phyloP scores from a whole-genome alignment of 2,888 invertebrate species.

The Meiosimyza platycephala region DNA sequence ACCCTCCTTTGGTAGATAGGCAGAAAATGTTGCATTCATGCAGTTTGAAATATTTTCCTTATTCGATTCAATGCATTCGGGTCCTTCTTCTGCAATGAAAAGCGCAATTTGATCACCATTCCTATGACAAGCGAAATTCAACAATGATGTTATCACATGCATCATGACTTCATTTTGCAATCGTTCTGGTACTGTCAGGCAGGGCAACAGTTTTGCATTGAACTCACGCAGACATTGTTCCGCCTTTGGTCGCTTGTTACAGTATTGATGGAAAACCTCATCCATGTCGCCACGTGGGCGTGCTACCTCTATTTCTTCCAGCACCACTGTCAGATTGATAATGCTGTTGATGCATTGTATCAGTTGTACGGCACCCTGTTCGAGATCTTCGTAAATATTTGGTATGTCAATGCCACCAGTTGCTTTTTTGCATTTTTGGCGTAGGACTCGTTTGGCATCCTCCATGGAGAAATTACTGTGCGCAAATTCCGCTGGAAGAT shows the following conservation, averaged over 20 bases:
- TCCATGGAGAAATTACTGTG: slow-evolving; percentile 55
- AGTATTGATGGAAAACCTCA: slow-evolving; percentile 79
- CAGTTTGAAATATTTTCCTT: slow-evolving; percentile 73
- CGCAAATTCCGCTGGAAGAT: slow-evolving; percentile 49
- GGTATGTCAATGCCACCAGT: slow-evolving; percentile 68
- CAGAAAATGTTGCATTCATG: slow-evolving; percentile 71
- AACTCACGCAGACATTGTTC: slow-evolving; percentile 72
- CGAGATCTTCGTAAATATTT: slow-evolving; percentile 42
- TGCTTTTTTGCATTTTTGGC: slow-evolving; percentile 75
- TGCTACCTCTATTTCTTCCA: slow-evolving; percentile 76
- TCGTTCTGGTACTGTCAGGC: slow-evolving; percentile 73
- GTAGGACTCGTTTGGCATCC: slow-evolving; percentile 70
- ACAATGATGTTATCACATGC: slow-evolving; percentile 70
- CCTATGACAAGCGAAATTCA: slow-evolving; percentile 78
- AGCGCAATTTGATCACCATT: slow-evolving; percentile 84
- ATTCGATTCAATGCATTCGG: slow-evolving; percentile 76
- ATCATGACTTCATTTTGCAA: slow-evolving; percentile 72
- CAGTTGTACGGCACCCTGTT: slow-evolving; percentile 45
- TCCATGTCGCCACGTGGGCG: slow-evolving; percentile 76
- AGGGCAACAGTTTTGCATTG: slow-evolving; percentile 71
- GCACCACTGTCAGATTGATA: slow-evolving; percentile 71
- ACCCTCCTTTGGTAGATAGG: slow-evolving; percentile 66
- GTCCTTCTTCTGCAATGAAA: slow-evolving; percentile 82
- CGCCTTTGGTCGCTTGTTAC: slow-evolving; percentile 68
- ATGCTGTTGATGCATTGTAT: slow-evolving; percentile 58